Base-by-base conservation (phyloP, 2,797 vertebrate species). In the Pipistrellus pygmaeus region DNA sequence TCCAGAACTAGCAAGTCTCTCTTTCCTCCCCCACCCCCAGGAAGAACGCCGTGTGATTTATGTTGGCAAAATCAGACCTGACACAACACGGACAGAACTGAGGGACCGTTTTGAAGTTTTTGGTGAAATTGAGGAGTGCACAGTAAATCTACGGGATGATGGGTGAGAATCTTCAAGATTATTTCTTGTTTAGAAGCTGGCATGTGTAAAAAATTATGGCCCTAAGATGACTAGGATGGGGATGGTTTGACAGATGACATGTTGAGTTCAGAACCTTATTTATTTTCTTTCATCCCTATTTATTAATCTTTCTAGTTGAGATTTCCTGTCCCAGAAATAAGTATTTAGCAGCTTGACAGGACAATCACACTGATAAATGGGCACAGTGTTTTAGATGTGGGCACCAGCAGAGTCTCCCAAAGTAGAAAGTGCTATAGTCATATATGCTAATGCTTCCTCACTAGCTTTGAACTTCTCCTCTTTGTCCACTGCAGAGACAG, bases 81-180 rank as follows among this genome's bases (percentile, higher is more conserved):
- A 99, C 98, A 99, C 99, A 97, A 99, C 99, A 96, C 99, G 99
- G 97, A 98, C 98, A 38, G 99, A 99, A 98, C 98, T 99, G 98
- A 99, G 99, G 98, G 98, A 98, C 96, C 99, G 99, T 97, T 99
- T 99, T 99, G 99, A 99, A 99, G 99, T 99, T 98, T 99, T 99
- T 97, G 99, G 99, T 98, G 99, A 99, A 99, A 99, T 99, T 97
- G 99, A 99, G 98, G 99, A 99, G 98, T 99, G 99, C 97, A 98
- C 99, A 93, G 99, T 99, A 98, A 99, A 99, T 98, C 98, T 99
- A 97, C 99, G 96, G 98, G 99, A 99, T 98, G 99, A 99, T 98
- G 99, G 99, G 99, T 99, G 98, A 99, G 99, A 96, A 97, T 93
- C 97, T 97, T 76, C 71, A 95, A 97, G 95, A 98, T 97, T 97